Conservation (phyloP, 1,140 invertebrate species). For the Geopemphigus sp. region DNA sequence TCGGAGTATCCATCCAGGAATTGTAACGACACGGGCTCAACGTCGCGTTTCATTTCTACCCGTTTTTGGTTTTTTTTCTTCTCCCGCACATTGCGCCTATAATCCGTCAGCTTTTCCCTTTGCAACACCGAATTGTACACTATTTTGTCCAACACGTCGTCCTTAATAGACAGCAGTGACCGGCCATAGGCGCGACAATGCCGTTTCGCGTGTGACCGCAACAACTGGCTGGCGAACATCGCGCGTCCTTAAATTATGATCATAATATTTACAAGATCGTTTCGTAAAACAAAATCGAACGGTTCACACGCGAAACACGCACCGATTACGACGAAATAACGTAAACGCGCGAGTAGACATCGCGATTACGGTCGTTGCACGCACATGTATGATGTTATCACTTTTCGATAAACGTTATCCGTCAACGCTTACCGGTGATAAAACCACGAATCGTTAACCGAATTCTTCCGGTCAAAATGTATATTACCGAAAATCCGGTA, state of each 20-base stretch:
- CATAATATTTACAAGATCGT: not conserved
- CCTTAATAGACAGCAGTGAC: not conserved
- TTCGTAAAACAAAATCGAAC: no score
- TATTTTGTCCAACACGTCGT: slow-evolving; percentile 19
- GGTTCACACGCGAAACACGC: no score
- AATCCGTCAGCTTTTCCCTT: not conserved
- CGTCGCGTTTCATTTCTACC: not conserved
- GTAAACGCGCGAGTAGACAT: no score
- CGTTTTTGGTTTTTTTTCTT: not conserved
- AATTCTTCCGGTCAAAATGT: no score
- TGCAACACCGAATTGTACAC: slow-evolving; percentile 21
- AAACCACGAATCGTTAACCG: no score
- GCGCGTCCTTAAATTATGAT: not conserved
- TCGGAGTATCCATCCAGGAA: slow-evolving; percentile 10
- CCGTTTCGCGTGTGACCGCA: not conserved
- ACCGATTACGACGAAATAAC: no score
- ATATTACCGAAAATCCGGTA: no score
- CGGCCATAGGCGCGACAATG: not conserved
- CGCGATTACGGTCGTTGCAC: no score
- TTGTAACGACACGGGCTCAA: slow-evolving; percentile 38
- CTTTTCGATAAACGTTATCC: no score
- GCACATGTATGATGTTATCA: no score
- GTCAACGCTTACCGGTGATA: no score
- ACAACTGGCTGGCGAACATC: slow-evolving; percentile 3
- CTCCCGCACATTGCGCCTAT: not conserved